Percentiles rank a stretch among this genome's conserved stretches.
Conservation (phyloP, 2,797 vertebrate genomes). For the Sebastes aleutianus region DNA sequence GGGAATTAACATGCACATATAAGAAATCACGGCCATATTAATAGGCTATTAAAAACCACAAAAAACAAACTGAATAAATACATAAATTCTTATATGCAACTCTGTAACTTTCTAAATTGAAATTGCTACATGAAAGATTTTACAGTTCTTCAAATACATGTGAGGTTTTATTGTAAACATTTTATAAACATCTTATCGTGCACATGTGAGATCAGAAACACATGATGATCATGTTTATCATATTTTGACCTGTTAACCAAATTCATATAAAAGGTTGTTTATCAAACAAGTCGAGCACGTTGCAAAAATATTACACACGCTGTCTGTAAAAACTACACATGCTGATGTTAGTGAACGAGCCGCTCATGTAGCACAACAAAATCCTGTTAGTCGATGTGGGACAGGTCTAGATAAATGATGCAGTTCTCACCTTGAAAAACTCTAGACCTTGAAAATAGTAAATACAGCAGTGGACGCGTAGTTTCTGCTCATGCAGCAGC, state of each 20-base stretch:
- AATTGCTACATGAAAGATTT: background rate
- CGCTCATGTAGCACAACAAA: background rate
- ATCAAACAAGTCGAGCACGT: background rate
- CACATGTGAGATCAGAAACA: background rate
- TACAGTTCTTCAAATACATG: background rate
- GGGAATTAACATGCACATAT: background rate
- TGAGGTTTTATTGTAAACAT: background rate
- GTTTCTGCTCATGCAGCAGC: slow-evolving; percentile 25
- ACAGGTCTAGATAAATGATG: background rate
- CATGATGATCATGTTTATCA: background rate
- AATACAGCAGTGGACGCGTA: background rate
- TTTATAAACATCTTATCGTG: background rate
- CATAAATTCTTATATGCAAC: background rate
- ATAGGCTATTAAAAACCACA: background rate
- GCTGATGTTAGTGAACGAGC: background rate
- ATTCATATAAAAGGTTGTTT: background rate
- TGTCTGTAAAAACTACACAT: background rate
- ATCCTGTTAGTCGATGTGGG: background rate
- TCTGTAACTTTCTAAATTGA: background rate
- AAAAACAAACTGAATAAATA: background rate
- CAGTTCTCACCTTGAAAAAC: background rate
- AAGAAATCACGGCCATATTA: background rate
- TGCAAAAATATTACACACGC: background rate
- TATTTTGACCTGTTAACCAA: background rate
- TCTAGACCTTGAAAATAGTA: background rate